A percentile compares a stretch with the other conserved stretches of the same genome.
phyloP scores from a whole-genome alignment of 2,797 vertebrate genomes.

The Columba guinea region DNA sequence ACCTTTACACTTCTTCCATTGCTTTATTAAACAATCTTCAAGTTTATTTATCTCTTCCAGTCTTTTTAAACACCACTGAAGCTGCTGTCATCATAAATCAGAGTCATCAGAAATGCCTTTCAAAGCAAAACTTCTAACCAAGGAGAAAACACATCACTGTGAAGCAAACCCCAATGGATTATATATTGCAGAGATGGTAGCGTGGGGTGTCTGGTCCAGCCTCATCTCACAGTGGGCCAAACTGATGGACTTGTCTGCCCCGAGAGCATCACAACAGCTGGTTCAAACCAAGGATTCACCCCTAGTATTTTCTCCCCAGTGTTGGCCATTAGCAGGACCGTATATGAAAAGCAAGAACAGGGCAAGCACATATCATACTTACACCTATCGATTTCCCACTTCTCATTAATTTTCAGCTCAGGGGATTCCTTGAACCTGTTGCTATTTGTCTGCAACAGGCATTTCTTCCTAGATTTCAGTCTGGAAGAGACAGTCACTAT shows the following conservation, averaged over 20 bases:
- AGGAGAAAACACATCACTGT: neutral
- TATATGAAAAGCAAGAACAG: neutral
- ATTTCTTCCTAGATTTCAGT: neutral
- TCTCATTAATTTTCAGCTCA: neutral
- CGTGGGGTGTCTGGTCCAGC: neutral
- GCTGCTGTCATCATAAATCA: constrained; percentile 47
- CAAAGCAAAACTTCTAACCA: neutral
- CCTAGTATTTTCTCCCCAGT: neutral
- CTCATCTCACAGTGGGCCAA: neutral
- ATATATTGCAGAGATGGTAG: neutral
- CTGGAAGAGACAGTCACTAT: neutral
- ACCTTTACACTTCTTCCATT: neutral
- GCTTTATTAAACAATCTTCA: constrained; percentile 24
- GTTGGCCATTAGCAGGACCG: neutral
- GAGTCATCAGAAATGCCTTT: constrained; percentile 24
- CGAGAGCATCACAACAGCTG: neutral
- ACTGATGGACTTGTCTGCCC: neutral
- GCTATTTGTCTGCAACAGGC: neutral
- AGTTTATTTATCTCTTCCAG: constrained; percentile 34
- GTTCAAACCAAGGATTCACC: neutral
- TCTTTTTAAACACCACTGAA: constrained; percentile 43
- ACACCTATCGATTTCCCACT: neutral
- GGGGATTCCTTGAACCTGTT: neutral
- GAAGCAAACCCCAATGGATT: neutral
- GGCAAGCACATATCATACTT: neutral